Conservation (phyloP, 2,888 invertebrate species). For the Lithodes maja region DNA sequence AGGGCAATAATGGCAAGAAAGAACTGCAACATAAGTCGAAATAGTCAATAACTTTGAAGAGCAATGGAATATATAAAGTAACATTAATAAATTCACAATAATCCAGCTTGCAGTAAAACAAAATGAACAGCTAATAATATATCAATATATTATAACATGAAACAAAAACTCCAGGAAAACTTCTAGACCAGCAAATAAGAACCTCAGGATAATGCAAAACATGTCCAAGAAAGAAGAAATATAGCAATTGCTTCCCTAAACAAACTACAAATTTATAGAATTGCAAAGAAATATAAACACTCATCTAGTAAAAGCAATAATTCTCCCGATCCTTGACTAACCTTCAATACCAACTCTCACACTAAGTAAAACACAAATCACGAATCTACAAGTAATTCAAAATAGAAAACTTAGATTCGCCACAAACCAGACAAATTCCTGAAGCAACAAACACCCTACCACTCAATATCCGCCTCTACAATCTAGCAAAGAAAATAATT, state of each 20-base stretch:
- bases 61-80: slow-evolving; percentile 14
- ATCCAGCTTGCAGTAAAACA: neutral
- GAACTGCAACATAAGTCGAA: neutral
- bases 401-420: too few relatives aligned
- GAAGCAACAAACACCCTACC: neutral
- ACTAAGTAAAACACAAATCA: too few relatives aligned
- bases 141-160: neutral
- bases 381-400: too few relatives aligned
- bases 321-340: too few relatives aligned
- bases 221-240: neutral
- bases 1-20: neutral
- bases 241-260: neutral
- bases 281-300: too few relatives aligned
- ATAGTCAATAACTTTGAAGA: neutral
- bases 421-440: neutral
- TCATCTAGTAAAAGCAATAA: too few relatives aligned
- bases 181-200: neutral
- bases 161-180: neutral
- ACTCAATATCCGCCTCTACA: too few relatives aligned
- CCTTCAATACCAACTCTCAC: too few relatives aligned
- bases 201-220: too few relatives aligned
- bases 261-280: too few relatives aligned
- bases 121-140: neutral
- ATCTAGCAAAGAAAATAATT: too few relatives aligned
- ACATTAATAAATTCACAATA: neutral